phyloP scores from a whole-genome alignment of 2,797 vertebrate genomes.

The Nyctibius grandis region DNA sequence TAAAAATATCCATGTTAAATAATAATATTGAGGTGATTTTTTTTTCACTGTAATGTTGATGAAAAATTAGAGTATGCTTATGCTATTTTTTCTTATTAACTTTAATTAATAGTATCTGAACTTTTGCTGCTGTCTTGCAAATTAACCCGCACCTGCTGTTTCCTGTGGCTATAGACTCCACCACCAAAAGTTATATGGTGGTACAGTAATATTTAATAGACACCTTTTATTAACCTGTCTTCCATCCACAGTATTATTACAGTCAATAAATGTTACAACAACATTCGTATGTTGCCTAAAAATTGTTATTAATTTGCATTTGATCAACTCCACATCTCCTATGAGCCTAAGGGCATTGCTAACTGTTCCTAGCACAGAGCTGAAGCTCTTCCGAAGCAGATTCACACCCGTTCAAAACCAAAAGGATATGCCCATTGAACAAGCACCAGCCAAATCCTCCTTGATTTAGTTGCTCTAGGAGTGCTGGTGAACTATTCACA shows the following conservation, averaged over 20 bases:
- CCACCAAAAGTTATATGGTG: background rate
- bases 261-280: conserved; percentile 41
- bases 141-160: background rate
- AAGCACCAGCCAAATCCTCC: background rate
- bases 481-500: background rate
- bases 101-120: background rate
- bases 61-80: background rate
- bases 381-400: background rate
- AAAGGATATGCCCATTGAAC: background rate
- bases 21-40: background rate
- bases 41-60: background rate
- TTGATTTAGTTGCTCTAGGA: background rate
- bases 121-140: background rate
- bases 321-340: conserved; percentile 69
- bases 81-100: background rate
- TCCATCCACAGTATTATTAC: background rate
- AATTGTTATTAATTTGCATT: conserved; percentile 73
- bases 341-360: background rate
- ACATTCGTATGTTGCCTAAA: conserved; percentile 45
- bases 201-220: conserved; percentile 21
- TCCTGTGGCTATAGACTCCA: background rate
- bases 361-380: background rate
- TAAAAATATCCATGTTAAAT: background rate
- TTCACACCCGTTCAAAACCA: conserved; percentile 3
- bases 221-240: conserved; percentile 41